Base-by-base conservation (phyloP, 2,113 vertebrate species). In the Pelmatolapia mariae region DNA sequence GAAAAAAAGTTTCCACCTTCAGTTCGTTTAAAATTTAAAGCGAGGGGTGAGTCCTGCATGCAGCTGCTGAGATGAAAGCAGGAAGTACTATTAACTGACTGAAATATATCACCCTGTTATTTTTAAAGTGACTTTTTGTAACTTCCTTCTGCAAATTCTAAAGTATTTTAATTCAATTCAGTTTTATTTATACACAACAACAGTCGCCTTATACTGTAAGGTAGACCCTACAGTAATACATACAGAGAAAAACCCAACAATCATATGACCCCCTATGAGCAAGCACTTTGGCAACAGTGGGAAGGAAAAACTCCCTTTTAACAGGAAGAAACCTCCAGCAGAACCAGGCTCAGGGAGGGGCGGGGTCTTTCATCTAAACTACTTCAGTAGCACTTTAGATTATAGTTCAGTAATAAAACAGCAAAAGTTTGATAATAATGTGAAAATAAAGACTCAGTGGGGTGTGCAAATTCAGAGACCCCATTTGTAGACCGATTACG, bases 201-300 rank as follows among this genome's bases (percentile, higher is more conserved):
- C 18, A 52, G 50, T n/a, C 3, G 8, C 18, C 18, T 52, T n/a
- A n/a, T 52, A 52, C 5, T 53, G 19, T 53, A n/a, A 10, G 9
- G 1, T n/a, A 6, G 19, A 53, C 19, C 0, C 19, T n/a, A 53
- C 50, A 53, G 3, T 53, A 53, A 53, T 1, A n/a, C 19, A 5
- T 1, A 53, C 50, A 53, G 50, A n/a, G 19, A n/a, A 53, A n/a
- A 59, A 10, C 5, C 56, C 56, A 31, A 10, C 57, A 31, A 31
- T 0, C 26, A 18, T 10, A 4, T 6, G 57, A 61, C 2, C 57
- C 26, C 26, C 57, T 59, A 0, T 59, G 15, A 59, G 8, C 1
- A 59, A 59, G 57, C 26, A 31, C 57, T 59, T 31, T n/a, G n/a
- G n/a, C n/a, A n/a, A n/a, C n/a, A n/a, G n/a, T n/a, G n/a, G n/a